Conservation (phyloP, 2,888 invertebrate genomes). For the Altica lythri region DNA sequence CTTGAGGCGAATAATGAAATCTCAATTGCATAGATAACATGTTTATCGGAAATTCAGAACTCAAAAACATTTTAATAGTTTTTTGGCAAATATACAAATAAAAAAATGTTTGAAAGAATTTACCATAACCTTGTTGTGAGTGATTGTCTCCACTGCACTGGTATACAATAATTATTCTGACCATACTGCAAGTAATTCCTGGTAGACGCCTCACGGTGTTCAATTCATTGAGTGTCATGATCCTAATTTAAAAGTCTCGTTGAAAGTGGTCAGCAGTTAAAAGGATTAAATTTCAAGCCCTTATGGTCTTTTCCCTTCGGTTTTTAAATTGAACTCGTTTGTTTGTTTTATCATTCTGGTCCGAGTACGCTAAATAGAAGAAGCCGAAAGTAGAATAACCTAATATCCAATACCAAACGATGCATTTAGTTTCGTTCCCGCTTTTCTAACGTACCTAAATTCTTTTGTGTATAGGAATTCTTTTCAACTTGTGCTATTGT, state of each 20-base stretch:
- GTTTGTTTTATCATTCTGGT: background rate
- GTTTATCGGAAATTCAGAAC: too few species aligned
- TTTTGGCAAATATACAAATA: too few species aligned
- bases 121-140: background rate
- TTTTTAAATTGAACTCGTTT: slow-evolving; percentile 10
- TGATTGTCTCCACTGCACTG: background rate
- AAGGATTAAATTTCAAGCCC: slow-evolving; percentile 19
- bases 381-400: too few species aligned
- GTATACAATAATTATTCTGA: background rate
- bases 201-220: background rate
- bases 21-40: too few species aligned
- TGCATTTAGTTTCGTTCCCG: too few species aligned
- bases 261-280: slow-evolving; percentile 20
- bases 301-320: slow-evolving; percentile 10
- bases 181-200: background rate
- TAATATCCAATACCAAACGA: too few species aligned
- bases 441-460: too few species aligned
- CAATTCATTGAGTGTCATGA: slow-evolving; percentile 2
- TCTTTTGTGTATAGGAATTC: too few species aligned
- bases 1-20: too few species aligned
- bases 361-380: background rate
- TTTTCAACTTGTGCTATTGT: too few species aligned
- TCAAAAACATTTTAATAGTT: too few species aligned
- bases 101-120: too few species aligned
- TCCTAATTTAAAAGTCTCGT: slow-evolving; percentile 20